phyloP scores from a whole-genome alignment of 2,797 vertebrate species.

The Rhabdophis nuchalis region DNA sequence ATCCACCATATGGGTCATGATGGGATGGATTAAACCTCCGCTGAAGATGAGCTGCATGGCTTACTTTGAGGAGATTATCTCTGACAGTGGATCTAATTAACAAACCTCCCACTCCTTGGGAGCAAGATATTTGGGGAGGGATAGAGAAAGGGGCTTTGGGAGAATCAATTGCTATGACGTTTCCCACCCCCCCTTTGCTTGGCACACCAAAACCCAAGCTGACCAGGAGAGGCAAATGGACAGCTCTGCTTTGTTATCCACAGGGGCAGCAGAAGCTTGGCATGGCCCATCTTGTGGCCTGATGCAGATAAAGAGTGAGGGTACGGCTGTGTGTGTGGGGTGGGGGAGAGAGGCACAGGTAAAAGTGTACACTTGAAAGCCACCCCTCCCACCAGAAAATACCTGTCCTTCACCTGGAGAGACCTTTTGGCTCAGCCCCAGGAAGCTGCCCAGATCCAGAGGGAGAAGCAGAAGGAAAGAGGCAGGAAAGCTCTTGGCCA shows the following conservation, averaged over 20 bases:
- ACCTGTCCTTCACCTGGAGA: no score
- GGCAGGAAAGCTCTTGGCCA: not conserved
- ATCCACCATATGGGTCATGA: not conserved
- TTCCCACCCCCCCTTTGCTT: not conserved
- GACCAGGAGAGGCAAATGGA: not conserved
- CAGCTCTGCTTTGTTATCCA: not conserved
- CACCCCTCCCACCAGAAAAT: not conserved
- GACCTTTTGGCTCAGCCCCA: not conserved
- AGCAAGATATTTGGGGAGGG: not conserved
- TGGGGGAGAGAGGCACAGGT: no score
- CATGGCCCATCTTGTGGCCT: fast-evolving
- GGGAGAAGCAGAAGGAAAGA: not conserved
- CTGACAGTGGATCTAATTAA: not conserved
- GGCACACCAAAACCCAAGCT: not conserved
- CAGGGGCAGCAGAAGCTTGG: not conserved
- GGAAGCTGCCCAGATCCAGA: not conserved
- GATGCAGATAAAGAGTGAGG: not conserved
- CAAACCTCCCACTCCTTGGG: not conserved
- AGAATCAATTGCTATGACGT: not conserved
- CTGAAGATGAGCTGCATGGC: not conserved
- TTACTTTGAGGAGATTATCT: not conserved
- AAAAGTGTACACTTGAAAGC: not conserved
- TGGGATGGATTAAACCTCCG: not conserved
- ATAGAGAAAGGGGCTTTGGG: not conserved
- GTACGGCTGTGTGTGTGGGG: no score